Base-by-base conservation (phyloP, 2,797 vertebrate species). In the Labroides dimidiatus region DNA sequence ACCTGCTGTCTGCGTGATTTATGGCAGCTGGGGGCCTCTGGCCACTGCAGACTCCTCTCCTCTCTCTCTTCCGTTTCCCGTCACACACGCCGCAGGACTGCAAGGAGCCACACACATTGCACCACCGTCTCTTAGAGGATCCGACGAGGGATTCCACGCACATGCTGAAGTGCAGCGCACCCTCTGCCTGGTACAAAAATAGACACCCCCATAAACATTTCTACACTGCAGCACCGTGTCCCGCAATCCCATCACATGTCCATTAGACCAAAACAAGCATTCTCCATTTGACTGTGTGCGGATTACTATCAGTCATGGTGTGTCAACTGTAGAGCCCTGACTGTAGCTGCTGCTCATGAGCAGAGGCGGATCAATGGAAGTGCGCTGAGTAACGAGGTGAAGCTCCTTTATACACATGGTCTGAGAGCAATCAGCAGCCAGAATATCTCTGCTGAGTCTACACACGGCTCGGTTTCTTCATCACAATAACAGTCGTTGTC, bases 1-100 rank as follows among this genome's bases (percentile, higher is more conserved):
- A 92, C 89, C 89, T 86, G 74, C 86, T 87, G 85, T 92, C 89
- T 88, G 61, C 9, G 78, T 94, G 92, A 95, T 94, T 93, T 92
- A 94, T 93, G 90, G 90, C 89, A 81, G 66, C 84, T 84, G 86
- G 87, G 81, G 88, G 82, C 84, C 84, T 73, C 68, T 69, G 87
- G 86, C 84, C 89, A 88, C 87, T 87, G 87, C 91, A 87, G 86
- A 89, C 90, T 91, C 85, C 86, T 80, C 81, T 83, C 86, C 82
- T 84, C 83, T 74, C 82, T 84, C 76, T 72, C 78, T 72, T 70
- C 73, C 61, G 4, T 65, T 80, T 84, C 64, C 77, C 60, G 73
- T 33, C 84, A 17, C 73, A 13, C 71, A 65, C 78, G 49, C 84
- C 47, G 85, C 89, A 75, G 80, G 78, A 78, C 15, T 23, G 62